Percentiles rank a stretch among this genome's conserved stretches.
These are phyloP conservation scores for Misgurnus anguillicaudatus DNA, from an alignment of 2,113 vertebrate genomes.

Conservation along the genomic window DNA sequence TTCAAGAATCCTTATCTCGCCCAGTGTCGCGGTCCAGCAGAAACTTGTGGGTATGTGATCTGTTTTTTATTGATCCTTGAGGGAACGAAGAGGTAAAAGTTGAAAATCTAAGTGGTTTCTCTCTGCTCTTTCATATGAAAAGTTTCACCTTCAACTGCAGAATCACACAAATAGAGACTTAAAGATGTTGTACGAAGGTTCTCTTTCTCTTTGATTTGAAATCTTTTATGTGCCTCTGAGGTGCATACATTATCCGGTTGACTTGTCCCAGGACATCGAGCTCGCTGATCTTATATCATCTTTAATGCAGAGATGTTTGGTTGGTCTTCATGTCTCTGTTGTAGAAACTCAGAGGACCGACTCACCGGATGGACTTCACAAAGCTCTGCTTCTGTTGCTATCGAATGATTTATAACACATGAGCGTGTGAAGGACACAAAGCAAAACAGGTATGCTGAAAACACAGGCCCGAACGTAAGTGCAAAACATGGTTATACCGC, in stretches of 20 bases:
- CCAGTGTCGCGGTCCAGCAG: background rate
- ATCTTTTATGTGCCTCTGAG: constrained; percentile 23
- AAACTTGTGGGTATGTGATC: constrained; percentile 18
- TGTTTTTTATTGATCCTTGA: constrained; percentile 25
- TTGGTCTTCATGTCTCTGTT: constrained; percentile 1
- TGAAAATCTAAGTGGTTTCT: constrained; percentile 6
- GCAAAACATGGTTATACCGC: no score
- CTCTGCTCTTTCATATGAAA: background rate
- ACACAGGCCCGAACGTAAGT: background rate
- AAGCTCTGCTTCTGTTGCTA: background rate
- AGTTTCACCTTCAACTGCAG: constrained; percentile 7
- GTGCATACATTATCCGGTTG: constrained; percentile 29
- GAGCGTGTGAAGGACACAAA: background rate
- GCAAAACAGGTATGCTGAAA: no score
- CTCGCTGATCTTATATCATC: constrained; percentile 15
- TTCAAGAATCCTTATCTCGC: constrained; percentile 8
- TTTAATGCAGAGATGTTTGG: constrained; percentile 21
- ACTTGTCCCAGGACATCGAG: background rate
- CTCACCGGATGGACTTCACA: background rate
- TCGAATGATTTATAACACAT: background rate
- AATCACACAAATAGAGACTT: constrained; percentile 17
- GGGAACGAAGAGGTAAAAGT: constrained; percentile 21
- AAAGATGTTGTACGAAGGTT: background rate
- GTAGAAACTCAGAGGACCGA: background rate
- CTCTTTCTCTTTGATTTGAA: background rate